These are phyloP conservation scores for Ophion slaviceki DNA, from an alignment of 2,888 invertebrate genomes.

Conservation along the genomic window DNA sequence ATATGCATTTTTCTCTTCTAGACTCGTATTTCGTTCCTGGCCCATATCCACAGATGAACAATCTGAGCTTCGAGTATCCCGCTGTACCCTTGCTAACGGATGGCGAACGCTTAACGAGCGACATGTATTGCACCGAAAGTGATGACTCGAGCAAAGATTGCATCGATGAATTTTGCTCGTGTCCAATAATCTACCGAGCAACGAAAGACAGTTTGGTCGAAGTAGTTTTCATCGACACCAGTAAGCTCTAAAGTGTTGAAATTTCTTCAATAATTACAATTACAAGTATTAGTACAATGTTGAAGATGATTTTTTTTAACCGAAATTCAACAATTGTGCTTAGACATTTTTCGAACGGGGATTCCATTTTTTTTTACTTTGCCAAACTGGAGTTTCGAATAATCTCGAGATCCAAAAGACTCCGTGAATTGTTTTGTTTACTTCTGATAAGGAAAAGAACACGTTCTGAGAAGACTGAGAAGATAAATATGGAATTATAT, in stretches of 20 bases:
- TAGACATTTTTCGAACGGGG: not conserved
- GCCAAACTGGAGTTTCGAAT: not conserved
- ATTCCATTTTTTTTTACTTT: not conserved
- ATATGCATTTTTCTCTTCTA: conserved; percentile 41
- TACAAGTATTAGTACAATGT: no score
- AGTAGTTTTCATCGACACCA: conserved; percentile 82
- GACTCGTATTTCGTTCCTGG: conserved; percentile 70
- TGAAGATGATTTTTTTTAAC: no score
- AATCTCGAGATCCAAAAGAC: no score
- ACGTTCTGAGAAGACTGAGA: not conserved
- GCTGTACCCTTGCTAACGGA: conserved; percentile 82
- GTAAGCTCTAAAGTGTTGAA: conserved; percentile 67
- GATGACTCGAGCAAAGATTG: conserved; percentile 75
- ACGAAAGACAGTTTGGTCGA: conserved; percentile 80
- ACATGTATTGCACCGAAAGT: conserved; percentile 74
- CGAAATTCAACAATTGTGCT: no score
- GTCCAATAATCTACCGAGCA: conserved; percentile 78
- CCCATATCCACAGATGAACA: conserved; percentile 82
- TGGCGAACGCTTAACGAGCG: conserved; percentile 74
- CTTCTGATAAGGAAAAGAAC: not conserved
- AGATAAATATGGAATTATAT: not conserved
- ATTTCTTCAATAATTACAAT: not conserved
- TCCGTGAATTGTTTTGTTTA: no score
- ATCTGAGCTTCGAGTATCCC: conserved; percentile 81
- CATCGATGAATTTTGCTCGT: conserved; percentile 79